Evolutionary conservation across 2,113 vertebrate species (phyloP), one percentile per base, ranked within the genome.

Genomic region (Microcebus jonahi): DNA sequence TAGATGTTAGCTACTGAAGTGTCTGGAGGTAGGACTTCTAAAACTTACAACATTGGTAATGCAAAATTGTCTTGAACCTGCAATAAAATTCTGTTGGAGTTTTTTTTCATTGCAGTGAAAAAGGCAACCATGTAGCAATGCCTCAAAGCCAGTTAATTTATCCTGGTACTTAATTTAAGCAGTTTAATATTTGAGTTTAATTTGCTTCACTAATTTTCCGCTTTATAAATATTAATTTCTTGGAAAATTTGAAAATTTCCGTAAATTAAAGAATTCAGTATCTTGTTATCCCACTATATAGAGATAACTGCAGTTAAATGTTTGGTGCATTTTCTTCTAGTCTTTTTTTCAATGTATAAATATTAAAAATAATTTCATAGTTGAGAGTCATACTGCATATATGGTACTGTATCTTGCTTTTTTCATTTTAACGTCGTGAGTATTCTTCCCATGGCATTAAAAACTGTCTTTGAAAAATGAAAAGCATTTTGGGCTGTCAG

Each of bases 381-480:
- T 81, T 93, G 94, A 98, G 97, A 91, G 90, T 94, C 96, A 94
- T 96, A 91, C 53, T 97, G 95, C 89, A 84, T 92, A 97, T 96
- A 93, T 97, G 96, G 39, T 95, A 97, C 89, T 98, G 96, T 97
- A 97, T 95, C 68, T 97, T 97, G 93, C 88, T 70, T 90, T 95
- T 97, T 94, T 91, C 77, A 76, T 89, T 94, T 95, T 93, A 91
- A 97, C 67, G 55, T 92, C 91, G 59, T 97, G 93, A 98, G 92
- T 89, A 89, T 84, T 95, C 96, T 96, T 82, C 61, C 93, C 96
- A 59, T 97, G 95, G 80, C 96, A 95, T 98, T 97, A 97, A 97
- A 95, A 96, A 97, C 83, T 98, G 97, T 98, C 81, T 96, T 96
- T 97, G 93, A 98, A 97, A 96, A 97, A 96, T 93, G 92, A 96